Conservation (phyloP, 2,113 vertebrate genomes). For the Myotis brandtii region DNA sequence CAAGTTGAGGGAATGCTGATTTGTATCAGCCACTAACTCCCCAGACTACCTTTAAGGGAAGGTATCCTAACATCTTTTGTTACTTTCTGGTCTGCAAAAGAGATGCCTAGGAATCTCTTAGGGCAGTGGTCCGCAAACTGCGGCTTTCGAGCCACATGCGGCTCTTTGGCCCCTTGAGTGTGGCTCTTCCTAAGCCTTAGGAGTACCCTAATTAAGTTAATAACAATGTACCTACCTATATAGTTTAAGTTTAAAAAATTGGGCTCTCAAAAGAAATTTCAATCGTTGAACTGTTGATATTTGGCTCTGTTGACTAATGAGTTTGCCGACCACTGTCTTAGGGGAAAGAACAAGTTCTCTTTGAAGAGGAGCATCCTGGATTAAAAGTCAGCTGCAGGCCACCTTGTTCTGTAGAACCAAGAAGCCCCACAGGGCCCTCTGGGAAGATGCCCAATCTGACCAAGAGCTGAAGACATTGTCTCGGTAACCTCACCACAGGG, state of each 20-base stretch:
- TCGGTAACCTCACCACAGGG: not conserved
- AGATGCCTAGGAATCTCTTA: not conserved
- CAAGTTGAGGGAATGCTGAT: conserved; percentile 11
- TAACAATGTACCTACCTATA: too few species aligned
- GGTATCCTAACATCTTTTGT: not conserved
- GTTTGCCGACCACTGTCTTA: not conserved
- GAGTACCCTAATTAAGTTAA: too few species aligned
- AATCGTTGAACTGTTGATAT: too few species aligned
- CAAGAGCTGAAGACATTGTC: too few species aligned
- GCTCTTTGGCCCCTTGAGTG: too few species aligned
- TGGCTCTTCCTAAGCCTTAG: too few species aligned
- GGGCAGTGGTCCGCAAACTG: too few species aligned
- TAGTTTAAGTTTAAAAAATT: too few species aligned
- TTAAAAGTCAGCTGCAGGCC: not conserved
- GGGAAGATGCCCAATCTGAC: not conserved
- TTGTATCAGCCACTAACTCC: not conserved
- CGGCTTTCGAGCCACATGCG: too few species aligned
- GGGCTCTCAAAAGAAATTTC: too few species aligned
- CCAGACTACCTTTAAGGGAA: not conserved
- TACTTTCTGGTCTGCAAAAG: not conserved
- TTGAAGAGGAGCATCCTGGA: not conserved
- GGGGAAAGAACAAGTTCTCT: not conserved
- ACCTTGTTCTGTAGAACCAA: not conserved
- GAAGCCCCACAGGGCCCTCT: not conserved
- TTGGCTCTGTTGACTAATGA: too few species aligned